phyloP scores from a whole-genome alignment of 2,888 invertebrate species.

The Conistra vaccinii region DNA sequence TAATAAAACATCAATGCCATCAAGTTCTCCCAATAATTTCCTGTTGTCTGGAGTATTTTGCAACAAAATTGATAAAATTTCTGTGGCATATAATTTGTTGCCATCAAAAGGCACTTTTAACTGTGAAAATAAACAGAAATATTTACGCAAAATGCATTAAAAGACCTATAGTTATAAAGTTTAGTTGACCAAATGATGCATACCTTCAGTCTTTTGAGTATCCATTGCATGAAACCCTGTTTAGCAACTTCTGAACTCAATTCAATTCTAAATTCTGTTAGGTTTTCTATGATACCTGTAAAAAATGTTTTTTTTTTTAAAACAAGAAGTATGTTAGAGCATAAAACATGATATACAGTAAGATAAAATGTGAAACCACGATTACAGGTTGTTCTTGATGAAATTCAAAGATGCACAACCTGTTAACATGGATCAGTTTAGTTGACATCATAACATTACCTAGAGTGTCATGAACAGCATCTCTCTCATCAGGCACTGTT shows the following conservation, averaged over 20 bases:
- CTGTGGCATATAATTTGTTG: constrained; percentile 98
- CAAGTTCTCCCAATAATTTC: constrained; percentile 96
- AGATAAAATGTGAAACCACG: neutral
- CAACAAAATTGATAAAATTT: constrained; percentile 98
- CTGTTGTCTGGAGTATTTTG: constrained; percentile 97
- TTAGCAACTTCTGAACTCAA: constrained; percentile 96
- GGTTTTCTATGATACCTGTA: constrained; percentile 97
- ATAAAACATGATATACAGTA: neutral
- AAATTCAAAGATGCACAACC: neutral
- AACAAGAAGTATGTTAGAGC: neutral
- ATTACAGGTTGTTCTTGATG: neutral
- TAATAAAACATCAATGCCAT: constrained; percentile 98
- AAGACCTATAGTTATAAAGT: neutral
- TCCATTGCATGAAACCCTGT: constrained; percentile 97
- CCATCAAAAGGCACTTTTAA: constrained; percentile 97
- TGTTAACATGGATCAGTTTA: neutral
- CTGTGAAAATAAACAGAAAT: constrained; percentile 71
- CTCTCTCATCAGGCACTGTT: constrained; percentile 97
- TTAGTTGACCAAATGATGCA: neutral
- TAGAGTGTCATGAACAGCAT: constrained; percentile 98
- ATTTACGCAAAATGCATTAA: neutral
- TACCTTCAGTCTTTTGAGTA: constrained; percentile 96
- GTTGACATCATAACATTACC: constrained; percentile 82
- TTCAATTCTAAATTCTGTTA: constrained; percentile 97
- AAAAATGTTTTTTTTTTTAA: constrained; percentile 39